Base-by-base conservation (phyloP, 2,888 invertebrate species). In the Pegoplata infirma region DNA sequence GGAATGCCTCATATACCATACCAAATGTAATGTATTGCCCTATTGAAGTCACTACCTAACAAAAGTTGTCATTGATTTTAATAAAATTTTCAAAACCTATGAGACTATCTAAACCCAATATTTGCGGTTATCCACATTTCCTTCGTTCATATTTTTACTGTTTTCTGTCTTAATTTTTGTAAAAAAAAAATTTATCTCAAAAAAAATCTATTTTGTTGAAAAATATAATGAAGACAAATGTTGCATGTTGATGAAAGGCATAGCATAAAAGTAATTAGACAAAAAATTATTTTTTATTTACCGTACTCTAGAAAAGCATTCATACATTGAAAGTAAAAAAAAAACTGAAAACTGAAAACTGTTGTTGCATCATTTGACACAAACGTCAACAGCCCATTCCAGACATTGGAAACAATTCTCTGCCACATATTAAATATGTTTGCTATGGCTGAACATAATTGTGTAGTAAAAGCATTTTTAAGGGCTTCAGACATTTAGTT, bases 161-260 rank as follows among this genome's bases (percentile, higher is more conserved):
- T 53, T 53, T 17, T 53, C 25, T n/a, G n/a, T n/a, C n/a, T n/a
- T n/a, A n/a, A n/a, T n/a, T n/a, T n/a, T n/a, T n/a, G n/a, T n/a
- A 16, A 25, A 3, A 66, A 16, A 53, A 53, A 63, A 14, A 36
- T 44, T 36, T n/a, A 72, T 55, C 19, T 47, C 64, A 58, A 16
- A 55, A 40, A 10, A 49, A 53, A 53, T 68, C 51, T 17, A 79
- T 61, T 72, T 67, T 79, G 71, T 68, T 77, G 73, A 76, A 80
- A 76, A 66, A 66, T 67, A 61, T 84, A 86, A 85, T 84, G 82
- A 84, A 86, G 85, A 86, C 87, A 87, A 84, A 85, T 86, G 86
- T 83, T 82, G 81, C 82, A 81, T 83, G 85, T 81, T 86, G 86
- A 86, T 85, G 85, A 86, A 86, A 86, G 85, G 84, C 85, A 85